phyloP scores from a whole-genome alignment of 2,888 invertebrate species.

The Osedax fenrisi region DNA sequence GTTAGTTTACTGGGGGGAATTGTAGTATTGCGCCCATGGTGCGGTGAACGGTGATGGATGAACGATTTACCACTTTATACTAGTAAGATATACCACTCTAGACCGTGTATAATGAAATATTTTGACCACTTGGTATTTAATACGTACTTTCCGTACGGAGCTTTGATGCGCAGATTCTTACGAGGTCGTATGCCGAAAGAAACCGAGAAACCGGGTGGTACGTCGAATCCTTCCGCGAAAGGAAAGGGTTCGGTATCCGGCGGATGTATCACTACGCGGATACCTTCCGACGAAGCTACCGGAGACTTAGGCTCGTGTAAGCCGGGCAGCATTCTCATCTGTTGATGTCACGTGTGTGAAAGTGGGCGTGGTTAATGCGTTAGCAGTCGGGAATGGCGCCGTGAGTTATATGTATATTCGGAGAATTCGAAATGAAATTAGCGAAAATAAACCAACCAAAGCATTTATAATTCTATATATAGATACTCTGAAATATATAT shows the following conservation, averaged over 20 bases:
- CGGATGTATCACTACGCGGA: conserved; percentile 36
- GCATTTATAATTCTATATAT: no score
- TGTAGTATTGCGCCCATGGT: no score
- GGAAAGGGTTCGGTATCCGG: conserved; percentile 36
- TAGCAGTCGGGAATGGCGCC: not conserved
- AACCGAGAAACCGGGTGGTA: conserved; percentile 36
- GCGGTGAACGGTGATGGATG: no score
- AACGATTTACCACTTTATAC: no score
- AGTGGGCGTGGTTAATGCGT: not conserved
- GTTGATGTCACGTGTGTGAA: not conserved
- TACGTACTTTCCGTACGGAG: conserved; percentile 36
- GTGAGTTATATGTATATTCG: no score
- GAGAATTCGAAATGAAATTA: no score
- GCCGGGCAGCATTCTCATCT: conserved; percentile 34
- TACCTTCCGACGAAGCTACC: conserved; percentile 35
- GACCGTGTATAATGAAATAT: no score
- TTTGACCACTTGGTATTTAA: no score
- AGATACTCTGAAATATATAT: no score
- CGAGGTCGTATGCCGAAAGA: conserved; percentile 36
- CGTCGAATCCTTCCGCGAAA: conserved; percentile 36
- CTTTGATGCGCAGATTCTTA: conserved; percentile 33
- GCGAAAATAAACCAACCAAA: no score
- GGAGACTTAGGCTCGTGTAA: conserved; percentile 35
- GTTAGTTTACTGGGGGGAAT: no score
- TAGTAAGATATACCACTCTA: no score